A percentile compares a stretch with the other conserved stretches of the same genome.
Evolutionary conservation across 2,113 vertebrate genomes (phyloP).

Genomic region (Microtus montanus): DNA sequence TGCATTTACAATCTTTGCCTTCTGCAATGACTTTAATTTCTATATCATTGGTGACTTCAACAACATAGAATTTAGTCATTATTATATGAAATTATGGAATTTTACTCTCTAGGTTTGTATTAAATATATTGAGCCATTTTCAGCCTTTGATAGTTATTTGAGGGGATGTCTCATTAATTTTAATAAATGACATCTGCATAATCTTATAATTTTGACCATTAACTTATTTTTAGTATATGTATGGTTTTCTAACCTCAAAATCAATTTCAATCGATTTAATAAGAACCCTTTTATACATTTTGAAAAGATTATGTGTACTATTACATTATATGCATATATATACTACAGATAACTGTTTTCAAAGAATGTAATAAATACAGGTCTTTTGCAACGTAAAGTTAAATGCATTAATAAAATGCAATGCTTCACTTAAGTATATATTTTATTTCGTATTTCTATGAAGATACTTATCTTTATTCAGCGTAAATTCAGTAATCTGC

Average conservation of each 20-base stretch:
- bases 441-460: not conserved
- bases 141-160: slow-evolving; percentile 51
- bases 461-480: slow-evolving; percentile 26
- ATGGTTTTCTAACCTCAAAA: slow-evolving; percentile 52
- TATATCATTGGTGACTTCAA: slow-evolving; percentile 1
- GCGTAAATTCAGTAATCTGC: not conserved
- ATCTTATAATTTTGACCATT: slow-evolving; percentile 47
- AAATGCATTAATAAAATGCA: not conserved
- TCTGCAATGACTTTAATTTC: slow-evolving; percentile 37
- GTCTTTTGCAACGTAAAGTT: not conserved
- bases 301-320: not conserved
- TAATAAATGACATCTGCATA: slow-evolving; percentile 49
- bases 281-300: slow-evolving; percentile 41
- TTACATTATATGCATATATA: not conserved
- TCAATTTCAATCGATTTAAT: slow-evolving; percentile 63
- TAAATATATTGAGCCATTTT: slow-evolving; percentile 22
- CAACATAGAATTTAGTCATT: slow-evolving; percentile 14
- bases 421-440: not conserved
- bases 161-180: slow-evolving; percentile 63
- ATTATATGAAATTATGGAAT: slow-evolving; percentile 10
- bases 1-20: not conserved
- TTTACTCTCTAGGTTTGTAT: slow-evolving; percentile 32
- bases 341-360: not conserved
- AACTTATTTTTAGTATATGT: slow-evolving; percentile 50
- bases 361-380: not conserved